Base-by-base conservation (phyloP, 2,888 invertebrate species). In the Lymantria monacha region DNA sequence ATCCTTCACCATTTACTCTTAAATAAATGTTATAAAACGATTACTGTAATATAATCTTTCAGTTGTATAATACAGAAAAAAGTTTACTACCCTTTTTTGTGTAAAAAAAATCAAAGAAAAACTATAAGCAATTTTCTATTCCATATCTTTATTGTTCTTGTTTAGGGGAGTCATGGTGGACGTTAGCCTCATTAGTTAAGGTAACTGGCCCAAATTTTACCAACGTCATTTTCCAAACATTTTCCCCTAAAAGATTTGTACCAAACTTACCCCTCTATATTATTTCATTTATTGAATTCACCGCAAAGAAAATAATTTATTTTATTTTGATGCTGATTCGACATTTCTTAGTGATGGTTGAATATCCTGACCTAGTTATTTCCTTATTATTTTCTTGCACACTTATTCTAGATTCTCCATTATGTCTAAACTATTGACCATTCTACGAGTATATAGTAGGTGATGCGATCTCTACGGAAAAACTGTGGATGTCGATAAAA, bases 141-240 rank as follows among this genome's bases (percentile, higher is more conserved):
- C 84, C 37, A 74, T 31, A 14, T n/a, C 30, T 70, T 74, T 63
- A 7, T 53, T 80, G 69, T 81, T 74, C 80, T 71, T 74, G 74
- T 81, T 84, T 82, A 77, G 76, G 77, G 76, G 72, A 83, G 83
- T 83, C 78, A 84, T 81, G 79, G 81, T 76, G 85, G 87, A 85
- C 81, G 80, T 88, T 79, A 80, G 87, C 81, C 83, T 85, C 87
- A 88, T 89, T 88, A 89, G 84, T 79, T 81, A 79, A 85, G 83
- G 87, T 87, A 86, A 83, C 83, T 83, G 86, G 81, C 76, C 81
- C 76, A 82, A 87, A 86, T 78, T 84, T 85, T 76, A 69, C 79
- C 77, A 55, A 74, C 84, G 83, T 88, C 87, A 88, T 81, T 85
- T 83, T 77, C 83, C 72, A 70, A 72, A 66, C 68, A 70, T 75